Conservation (phyloP, 1,140 invertebrate species). For the Amphibalanus amphitrite region DNA sequence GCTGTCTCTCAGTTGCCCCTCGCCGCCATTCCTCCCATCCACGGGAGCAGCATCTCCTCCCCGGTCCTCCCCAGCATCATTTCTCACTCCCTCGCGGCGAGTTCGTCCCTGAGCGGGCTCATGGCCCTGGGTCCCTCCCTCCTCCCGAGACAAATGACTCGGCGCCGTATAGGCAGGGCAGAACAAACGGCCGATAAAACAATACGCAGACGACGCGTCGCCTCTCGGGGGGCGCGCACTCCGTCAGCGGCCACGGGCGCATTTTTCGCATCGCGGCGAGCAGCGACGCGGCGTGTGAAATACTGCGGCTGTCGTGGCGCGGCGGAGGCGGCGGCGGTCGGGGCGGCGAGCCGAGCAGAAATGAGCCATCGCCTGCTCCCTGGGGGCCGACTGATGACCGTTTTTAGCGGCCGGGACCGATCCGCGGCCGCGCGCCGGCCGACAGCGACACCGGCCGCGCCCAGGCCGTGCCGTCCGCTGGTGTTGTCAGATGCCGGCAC, state of each 20-base stretch:
- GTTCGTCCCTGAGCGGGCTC: no score
- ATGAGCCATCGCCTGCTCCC: not conserved
- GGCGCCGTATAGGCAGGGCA: not conserved
- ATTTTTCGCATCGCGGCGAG: not conserved
- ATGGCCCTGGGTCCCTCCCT: not conserved
- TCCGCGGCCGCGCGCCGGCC: not conserved
- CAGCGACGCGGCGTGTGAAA: no score
- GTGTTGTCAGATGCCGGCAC: no score
- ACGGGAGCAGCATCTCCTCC: no score
- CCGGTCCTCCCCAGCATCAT: no score
- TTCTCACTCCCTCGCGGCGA: no score
- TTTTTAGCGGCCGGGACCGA: not conserved
- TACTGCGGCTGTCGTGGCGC: no score
- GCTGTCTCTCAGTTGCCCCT: no score
- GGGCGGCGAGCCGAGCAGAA: no score
- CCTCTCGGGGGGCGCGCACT: not conserved
- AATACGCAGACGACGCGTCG: not conserved
- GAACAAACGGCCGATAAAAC: not conserved
- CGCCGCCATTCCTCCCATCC: no score
- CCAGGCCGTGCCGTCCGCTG: not conserved
- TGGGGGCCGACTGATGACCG: not conserved
- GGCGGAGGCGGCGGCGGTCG: no score
- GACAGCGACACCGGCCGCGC: no score
- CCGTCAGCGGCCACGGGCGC: not conserved
- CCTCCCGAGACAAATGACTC: not conserved